Conservation (phyloP, 2,797 vertebrate genomes). For the Enteromius anoplus region DNA sequence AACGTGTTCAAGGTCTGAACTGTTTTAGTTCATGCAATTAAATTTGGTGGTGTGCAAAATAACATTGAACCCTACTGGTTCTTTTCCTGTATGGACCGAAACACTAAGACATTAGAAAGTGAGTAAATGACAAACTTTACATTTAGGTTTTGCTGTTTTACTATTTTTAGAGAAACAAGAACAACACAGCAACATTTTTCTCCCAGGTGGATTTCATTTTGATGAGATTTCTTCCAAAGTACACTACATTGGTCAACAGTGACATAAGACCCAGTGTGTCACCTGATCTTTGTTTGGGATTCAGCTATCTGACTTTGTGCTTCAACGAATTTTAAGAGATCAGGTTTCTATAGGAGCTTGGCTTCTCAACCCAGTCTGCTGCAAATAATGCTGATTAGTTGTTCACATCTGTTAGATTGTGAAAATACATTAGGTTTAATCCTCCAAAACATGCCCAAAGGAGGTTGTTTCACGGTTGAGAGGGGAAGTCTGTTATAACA, state of each 20-base stretch:
- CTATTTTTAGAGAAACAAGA: neutral
- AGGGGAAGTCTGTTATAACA: slow-evolving; percentile 13
- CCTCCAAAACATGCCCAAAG: slow-evolving; percentile 17
- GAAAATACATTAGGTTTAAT: slow-evolving; percentile 16
- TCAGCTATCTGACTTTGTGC: slow-evolving; percentile 32
- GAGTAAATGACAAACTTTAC: neutral
- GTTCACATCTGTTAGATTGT: slow-evolving; percentile 26
- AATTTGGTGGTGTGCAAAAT: neutral
- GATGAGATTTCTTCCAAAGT: slow-evolving; percentile 12
- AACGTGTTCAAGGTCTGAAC: neutral
- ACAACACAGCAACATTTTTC: neutral
- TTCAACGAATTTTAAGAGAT: slow-evolving; percentile 31
- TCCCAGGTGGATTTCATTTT: slow-evolving; percentile 12
- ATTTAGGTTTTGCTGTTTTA: neutral
- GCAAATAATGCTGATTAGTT: slow-evolving; percentile 35
- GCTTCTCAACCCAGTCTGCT: slow-evolving; percentile 18
- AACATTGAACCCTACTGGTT: neutral
- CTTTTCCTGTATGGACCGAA: neutral
- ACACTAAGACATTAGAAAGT: neutral
- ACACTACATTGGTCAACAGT: slow-evolving; percentile 3
- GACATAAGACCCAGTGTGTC: slow-evolving; percentile 40
- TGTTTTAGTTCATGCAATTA: neutral
- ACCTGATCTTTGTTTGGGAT: slow-evolving; percentile 35
- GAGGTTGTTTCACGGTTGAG: slow-evolving; percentile 10
- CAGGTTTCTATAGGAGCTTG: slow-evolving; percentile 37